Percentiles rank a stretch among this genome's conserved stretches.
phyloP scores from a whole-genome alignment of 2,797 vertebrate species.

The Lophius americanus region DNA sequence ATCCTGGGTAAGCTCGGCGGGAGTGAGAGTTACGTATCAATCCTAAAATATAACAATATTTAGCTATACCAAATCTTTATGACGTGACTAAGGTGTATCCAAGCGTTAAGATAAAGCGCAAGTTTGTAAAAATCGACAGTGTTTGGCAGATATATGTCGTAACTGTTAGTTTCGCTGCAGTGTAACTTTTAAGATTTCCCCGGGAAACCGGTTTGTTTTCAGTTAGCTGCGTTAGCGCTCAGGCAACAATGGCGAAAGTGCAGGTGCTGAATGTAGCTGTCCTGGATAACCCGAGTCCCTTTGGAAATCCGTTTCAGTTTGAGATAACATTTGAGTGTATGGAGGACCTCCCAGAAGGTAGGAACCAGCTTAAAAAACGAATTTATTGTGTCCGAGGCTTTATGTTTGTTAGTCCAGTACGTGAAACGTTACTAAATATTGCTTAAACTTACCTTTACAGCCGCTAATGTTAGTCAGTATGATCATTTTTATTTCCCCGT shows the following conservation, averaged over 20 bases:
- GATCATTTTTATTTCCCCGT: no score
- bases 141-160: not conserved
- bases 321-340: conserved; percentile 94
- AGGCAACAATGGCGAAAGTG: conserved; percentile 89
- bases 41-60: conserved; percentile 9
- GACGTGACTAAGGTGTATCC: not conserved
- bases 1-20: conserved; percentile 65
- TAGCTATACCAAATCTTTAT: not conserved
- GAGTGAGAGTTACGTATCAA: conserved; percentile 62
- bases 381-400: conserved; percentile 70
- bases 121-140: not conserved
- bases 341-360: conserved; percentile 91
- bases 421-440: not conserved
- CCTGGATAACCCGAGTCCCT: conserved; percentile 88
- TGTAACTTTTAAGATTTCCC: conserved; percentile 39
- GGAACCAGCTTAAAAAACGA: conserved; percentile 68
- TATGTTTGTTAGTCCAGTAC: not conserved
- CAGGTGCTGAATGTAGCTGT: conserved; percentile 89
- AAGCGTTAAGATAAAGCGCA: not conserved
- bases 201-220: conserved; percentile 55
- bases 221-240: conserved; percentile 28
- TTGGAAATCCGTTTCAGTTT: conserved; percentile 93
- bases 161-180: not conserved
- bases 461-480: conserved; percentile 1
- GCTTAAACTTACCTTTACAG: conserved; percentile 26